Percentiles rank a stretch among this genome's conserved stretches.
Conservation (phyloP, 2,888 invertebrate genomes). For the Dasypogon diadema region DNA sequence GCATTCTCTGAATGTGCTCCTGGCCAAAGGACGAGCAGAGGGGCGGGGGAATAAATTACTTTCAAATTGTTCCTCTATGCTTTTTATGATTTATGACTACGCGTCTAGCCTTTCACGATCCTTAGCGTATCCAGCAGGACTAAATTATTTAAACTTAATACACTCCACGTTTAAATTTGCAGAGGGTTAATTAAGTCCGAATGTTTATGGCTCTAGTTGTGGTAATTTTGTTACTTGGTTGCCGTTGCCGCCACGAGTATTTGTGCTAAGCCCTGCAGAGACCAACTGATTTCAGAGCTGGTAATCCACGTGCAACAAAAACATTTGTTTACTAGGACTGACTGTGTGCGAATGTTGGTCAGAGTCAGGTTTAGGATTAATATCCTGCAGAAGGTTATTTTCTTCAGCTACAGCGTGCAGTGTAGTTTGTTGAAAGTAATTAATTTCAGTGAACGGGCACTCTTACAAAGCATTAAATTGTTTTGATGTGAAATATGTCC, state of each 20-base stretch:
- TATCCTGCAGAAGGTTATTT: conserved; percentile 51
- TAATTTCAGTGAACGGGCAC: conserved; percentile 46
- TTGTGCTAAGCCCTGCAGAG: conserved; percentile 3
- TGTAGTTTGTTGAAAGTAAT: conserved; percentile 51
- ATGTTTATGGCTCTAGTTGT: conserved; percentile 50
- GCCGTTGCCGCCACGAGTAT: conserved; percentile 11
- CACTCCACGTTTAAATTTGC: conserved; percentile 53
- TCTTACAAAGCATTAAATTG: conserved; percentile 40
- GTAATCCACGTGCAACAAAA: conserved; percentile 28
- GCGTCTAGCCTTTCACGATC: conserved; percentile 51
- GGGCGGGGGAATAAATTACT: conserved; percentile 53
- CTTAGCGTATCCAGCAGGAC: conserved; percentile 53
- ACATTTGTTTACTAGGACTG: conserved; percentile 45
- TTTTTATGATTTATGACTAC: conserved; percentile 56
- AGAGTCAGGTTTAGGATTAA: conserved; percentile 50
- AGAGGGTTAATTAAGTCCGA: conserved; percentile 54
- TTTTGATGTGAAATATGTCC: conserved; percentile 50
- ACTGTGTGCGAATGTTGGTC: conserved; percentile 36
- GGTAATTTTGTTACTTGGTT: conserved; percentile 14
- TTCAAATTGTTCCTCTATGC: conserved; percentile 55
- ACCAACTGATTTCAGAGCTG: conserved; percentile 22
- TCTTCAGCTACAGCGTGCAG: conserved; percentile 22
- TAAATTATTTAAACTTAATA: conserved; percentile 55
- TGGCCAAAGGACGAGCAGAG: neutral
- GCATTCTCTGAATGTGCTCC: conserved; percentile 12